These are phyloP conservation scores for Leptodirus hochenwartii DNA, from an alignment of 2,888 invertebrate species.

Conservation along the genomic window DNA sequence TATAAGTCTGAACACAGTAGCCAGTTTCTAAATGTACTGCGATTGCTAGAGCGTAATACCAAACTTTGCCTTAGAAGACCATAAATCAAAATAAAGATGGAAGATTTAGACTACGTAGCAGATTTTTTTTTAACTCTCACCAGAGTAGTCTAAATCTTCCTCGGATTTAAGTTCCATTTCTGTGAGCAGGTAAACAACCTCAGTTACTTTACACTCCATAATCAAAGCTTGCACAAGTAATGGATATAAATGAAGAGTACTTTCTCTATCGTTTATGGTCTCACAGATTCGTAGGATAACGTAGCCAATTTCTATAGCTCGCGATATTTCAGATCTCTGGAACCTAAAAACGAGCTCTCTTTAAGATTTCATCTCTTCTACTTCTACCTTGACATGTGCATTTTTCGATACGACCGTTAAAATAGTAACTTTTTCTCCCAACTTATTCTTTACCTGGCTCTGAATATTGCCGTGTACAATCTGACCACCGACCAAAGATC, in stretches of 20 bases:
- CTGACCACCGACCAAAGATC: constrained; percentile 28
- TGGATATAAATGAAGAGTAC: constrained; percentile 18
- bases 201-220: constrained; percentile 22
- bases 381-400: too few relatives aligned
- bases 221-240: constrained; percentile 24
- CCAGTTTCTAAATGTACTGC: constrained; percentile 41
- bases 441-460: constrained; percentile 20
- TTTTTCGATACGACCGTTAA: too few relatives aligned
- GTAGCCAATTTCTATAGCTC: constrained; percentile 2
- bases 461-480: constrained; percentile 28
- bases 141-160: constrained; percentile 19
- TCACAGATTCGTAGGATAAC: constrained; percentile 3
- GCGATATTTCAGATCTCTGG: neutral
- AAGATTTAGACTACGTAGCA: too few relatives aligned
- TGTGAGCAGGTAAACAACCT: constrained; percentile 26
- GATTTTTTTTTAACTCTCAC: too few relatives aligned
- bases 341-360: too few relatives aligned
- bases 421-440: too few relatives aligned
- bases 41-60: constrained; percentile 39
- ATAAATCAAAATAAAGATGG: too few relatives aligned
- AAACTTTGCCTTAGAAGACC: too few relatives aligned
- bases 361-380: too few relatives aligned
- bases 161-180: constrained; percentile 22
- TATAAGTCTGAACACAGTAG: constrained; percentile 31
- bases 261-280: neutral